A percentile compares a stretch with the other conserved stretches of the same genome.
Evolutionary conservation across 2,113 vertebrate genomes (phyloP).

Genomic region (Neodontobutis hainanensis): DNA sequence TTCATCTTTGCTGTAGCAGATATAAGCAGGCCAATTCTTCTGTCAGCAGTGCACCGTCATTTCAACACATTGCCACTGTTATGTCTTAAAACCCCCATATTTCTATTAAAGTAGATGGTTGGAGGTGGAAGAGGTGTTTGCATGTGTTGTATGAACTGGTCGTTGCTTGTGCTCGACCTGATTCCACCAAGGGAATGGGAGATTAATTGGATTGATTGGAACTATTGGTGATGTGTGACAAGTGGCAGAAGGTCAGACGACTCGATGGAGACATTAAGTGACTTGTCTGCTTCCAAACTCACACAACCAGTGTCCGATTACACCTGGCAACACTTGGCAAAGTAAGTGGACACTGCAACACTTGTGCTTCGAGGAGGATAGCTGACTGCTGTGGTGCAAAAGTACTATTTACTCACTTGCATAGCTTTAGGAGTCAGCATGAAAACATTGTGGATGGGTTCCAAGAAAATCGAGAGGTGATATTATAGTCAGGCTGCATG

Average conservation of each 20-base stretch:
- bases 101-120: too few relatives aligned
- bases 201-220: constrained; percentile 57
- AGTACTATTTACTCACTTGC: background rate
- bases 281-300: constrained; percentile 37
- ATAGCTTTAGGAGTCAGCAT: background rate
- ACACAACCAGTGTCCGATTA: constrained; percentile 20
- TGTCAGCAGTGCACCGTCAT: background rate
- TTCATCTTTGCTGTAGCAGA: too few relatives aligned
- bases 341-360: background rate
- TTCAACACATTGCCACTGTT: too few relatives aligned
- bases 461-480: background rate
- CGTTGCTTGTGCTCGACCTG: background rate
- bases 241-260: constrained; percentile 39
- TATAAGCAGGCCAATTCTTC: too few relatives aligned
- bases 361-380: background rate
- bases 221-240: constrained; percentile 44
- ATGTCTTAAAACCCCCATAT: too few relatives aligned
- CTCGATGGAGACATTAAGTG: constrained; percentile 40
- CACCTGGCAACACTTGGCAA: constrained; percentile 11
- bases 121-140: too few relatives aligned
- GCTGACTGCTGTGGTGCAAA: too few relatives aligned
- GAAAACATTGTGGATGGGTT: background rate
- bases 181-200: background rate
- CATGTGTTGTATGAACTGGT: background rate
- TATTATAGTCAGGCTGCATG: background rate